Base-by-base conservation (phyloP, 2,797 vertebrate genomes). In the Loriculus beryllinus region DNA sequence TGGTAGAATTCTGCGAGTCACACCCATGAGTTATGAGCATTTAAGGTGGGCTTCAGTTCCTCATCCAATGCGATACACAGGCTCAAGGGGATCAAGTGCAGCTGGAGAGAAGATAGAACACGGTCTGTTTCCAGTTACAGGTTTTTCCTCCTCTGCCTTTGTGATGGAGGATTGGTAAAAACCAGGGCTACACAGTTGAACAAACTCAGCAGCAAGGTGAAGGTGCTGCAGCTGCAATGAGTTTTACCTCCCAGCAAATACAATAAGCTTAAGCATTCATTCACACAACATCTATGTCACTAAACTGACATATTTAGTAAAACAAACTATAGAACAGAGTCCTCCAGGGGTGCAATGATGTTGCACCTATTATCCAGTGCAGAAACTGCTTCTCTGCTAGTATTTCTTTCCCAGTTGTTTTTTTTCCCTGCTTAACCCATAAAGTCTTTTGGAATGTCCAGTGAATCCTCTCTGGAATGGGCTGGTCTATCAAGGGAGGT, bases 1-100 rank as follows among this genome's bases (percentile, higher is more conserved):
- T 54, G 49, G 29, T 28, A 68, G 18, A 83, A 93, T 96, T 91
- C 85, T 88, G 93, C 76, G 95, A 93, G 89, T 95, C 91, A 94
- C 85, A 90, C 48, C 88, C 86, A 56, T 8, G 33, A 86, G 43
- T 88, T 91, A 52, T 0, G 33, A 89, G 49, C 47, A 4, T n/a
- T 83, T 43, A 78, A 82, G 35, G 45, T 48, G 65, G 84, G 76
- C 89, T 88, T 92, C 82, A 40, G 63, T 81, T 90, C 72, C 92
- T 45, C 70, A 33, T 28, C 31, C 63, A 86, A 14, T 8, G 20
- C 56, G 75, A 85, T 2, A 43, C 22, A 70, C 13, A 35, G 28
- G 65, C 62, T 94, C 76, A 78, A 95, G 76, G 60, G 77, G 86
- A 95, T 39, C 37, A 56, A 85, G 43, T 20, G 29, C 25, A 75